A percentile compares a stretch with the other conserved stretches of the same genome.
Evolutionary conservation across 2,888 invertebrate species (phyloP).

Genomic region (Eudemis profundana): DNA sequence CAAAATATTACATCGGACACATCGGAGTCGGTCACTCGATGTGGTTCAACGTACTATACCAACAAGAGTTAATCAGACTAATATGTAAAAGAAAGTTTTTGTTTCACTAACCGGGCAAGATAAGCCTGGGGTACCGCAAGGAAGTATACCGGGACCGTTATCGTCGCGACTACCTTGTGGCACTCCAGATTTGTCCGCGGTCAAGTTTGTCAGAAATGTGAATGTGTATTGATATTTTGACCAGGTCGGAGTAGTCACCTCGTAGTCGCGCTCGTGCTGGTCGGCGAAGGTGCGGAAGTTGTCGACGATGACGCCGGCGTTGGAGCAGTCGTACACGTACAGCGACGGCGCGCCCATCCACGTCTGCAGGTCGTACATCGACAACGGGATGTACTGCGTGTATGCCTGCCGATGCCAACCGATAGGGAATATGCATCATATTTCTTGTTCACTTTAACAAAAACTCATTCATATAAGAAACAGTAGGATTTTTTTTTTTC

Average conservation of each 20-base stretch:
- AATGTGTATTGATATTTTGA: too few relatives aligned
- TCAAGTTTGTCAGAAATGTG: too few relatives aligned
- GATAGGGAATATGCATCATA: too few relatives aligned
- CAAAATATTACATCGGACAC: not conserved
- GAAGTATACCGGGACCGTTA: not conserved
- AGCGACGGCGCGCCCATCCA: constrained; percentile 99
- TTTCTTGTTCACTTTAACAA: too few relatives aligned
- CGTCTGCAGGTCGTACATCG: constrained; percentile 98
- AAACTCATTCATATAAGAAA: too few relatives aligned
- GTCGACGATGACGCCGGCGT: constrained; percentile 98
- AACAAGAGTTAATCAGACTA: not conserved
- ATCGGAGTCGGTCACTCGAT: not conserved
- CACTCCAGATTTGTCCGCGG: too few relatives aligned
- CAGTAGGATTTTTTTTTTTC: too few relatives aligned
- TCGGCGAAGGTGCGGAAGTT: constrained; percentile 95
- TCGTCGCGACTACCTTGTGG: too few relatives aligned
- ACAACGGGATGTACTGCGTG: constrained; percentile 99
- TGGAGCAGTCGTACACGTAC: constrained; percentile 99
- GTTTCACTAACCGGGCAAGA: not conserved
- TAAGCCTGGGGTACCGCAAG: not conserved
- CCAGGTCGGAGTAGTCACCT: constrained; percentile 75
- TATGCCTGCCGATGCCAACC: too few relatives aligned
- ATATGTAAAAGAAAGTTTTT: not conserved
- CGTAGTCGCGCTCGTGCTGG: constrained; percentile 94
- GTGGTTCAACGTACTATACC: not conserved